A percentile compares a stretch with the other conserved stretches of the same genome.
These are phyloP conservation scores for Blastobasis adustella DNA, from an alignment of 2,888 invertebrate genomes.

Conservation along the genomic window DNA sequence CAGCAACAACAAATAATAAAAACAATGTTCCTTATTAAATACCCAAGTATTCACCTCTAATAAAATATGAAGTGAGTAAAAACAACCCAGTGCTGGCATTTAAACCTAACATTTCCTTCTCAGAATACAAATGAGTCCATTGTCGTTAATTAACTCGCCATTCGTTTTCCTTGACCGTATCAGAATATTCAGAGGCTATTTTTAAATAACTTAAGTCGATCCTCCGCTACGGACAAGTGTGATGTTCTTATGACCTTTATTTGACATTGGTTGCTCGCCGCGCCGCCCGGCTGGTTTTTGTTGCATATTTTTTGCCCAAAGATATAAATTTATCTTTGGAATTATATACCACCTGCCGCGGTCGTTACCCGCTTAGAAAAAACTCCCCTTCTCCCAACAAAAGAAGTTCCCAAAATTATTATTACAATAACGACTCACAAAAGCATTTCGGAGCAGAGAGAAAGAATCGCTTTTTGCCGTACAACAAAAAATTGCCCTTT, in stretches of 20 bases:
- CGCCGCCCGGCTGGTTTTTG: constrained; percentile 50
- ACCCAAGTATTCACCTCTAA: background rate
- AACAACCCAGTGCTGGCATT: background rate
- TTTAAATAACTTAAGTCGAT: constrained; percentile 6
- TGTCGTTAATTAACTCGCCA: background rate
- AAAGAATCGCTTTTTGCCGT: constrained; percentile 49
- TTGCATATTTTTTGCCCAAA: constrained; percentile 51
- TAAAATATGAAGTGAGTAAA: background rate
- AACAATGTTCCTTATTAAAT: background rate
- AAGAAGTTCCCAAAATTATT: constrained; percentile 69
- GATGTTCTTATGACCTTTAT: constrained; percentile 50
- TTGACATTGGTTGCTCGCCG: constrained; percentile 54
- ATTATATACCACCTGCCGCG: constrained; percentile 69
- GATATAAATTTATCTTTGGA: constrained; percentile 39
- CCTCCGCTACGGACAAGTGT: constrained; percentile 9
- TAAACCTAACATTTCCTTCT: background rate
- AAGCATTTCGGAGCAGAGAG: constrained; percentile 54
- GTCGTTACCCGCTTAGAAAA: constrained; percentile 66
- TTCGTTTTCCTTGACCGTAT: constrained; percentile 9
- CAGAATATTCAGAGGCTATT: constrained; percentile 2
- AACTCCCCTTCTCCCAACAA: constrained; percentile 60
- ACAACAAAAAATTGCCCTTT: constrained; percentile 51
- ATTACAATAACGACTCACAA: constrained; percentile 63
- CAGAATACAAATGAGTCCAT: background rate
- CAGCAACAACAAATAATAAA: too few species aligned